Percentiles rank a stretch among this genome's conserved stretches.
phyloP scores from a whole-genome alignment of 2,113 vertebrate species.

The Dipodomys merriami region DNA sequence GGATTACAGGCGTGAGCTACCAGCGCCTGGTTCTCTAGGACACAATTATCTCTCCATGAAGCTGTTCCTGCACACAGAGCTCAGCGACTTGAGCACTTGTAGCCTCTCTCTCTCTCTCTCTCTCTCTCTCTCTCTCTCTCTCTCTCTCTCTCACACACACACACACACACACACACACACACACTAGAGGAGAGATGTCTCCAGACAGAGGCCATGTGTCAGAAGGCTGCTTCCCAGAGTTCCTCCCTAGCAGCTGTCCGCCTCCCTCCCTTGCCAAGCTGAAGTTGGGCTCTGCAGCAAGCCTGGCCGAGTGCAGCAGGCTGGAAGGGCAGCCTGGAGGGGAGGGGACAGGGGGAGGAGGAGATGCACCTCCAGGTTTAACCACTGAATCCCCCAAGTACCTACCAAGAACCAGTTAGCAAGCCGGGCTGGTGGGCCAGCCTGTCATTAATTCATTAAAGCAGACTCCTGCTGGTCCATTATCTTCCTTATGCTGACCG shows the following conservation, averaged over 20 bases:
- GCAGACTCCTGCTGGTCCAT: conserved; percentile 51
- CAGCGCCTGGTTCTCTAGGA: neutral
- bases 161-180: too few species aligned
- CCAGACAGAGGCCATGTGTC: conserved; percentile 53
- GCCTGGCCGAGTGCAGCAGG: neutral
- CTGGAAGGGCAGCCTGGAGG: neutral
- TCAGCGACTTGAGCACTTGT: neutral
- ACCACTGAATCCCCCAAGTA: conserved; percentile 77
- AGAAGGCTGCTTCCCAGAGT: conserved; percentile 38
- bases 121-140: too few species aligned
- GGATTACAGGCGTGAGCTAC: neutral
- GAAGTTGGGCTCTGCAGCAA: conserved; percentile 43
- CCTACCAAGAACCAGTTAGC: conserved; percentile 77
- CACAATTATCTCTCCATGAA: neutral
- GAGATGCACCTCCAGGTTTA: conserved; percentile 65
- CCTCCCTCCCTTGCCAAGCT: conserved; percentile 57
- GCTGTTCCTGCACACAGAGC: neutral
- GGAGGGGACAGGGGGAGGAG: too few species aligned
- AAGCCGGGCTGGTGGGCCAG: neutral
- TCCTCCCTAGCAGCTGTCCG: conserved; percentile 66
- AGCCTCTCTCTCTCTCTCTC: neutral
- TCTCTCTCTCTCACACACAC: too few species aligned
- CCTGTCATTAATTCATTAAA: conserved; percentile 56
- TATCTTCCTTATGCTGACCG: conserved; percentile 40
- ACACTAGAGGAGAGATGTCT: conserved; percentile 15